phyloP scores from a whole-genome alignment of 2,888 invertebrate genomes.

The Coenonympha arcania region DNA sequence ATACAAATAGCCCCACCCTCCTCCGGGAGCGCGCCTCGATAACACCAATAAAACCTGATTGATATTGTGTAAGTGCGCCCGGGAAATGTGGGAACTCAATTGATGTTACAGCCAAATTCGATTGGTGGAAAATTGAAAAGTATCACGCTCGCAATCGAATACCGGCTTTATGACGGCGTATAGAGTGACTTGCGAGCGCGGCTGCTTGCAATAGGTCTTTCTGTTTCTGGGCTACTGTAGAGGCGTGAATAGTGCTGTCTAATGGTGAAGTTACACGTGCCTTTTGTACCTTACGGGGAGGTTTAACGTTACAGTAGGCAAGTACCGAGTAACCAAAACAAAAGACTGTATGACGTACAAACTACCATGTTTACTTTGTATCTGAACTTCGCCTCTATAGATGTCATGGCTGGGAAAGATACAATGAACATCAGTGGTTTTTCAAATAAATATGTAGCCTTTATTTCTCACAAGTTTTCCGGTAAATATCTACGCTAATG shows the following conservation, averaged over 20 bases:
- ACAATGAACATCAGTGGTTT: no score
- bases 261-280: conserved; percentile 49
- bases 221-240: conserved; percentile 41
- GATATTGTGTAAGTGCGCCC: conserved; percentile 74
- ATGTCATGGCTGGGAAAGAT: no score
- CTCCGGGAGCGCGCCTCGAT: conserved; percentile 53
- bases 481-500: no score
- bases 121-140: conserved; percentile 74
- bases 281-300: conserved; percentile 23
- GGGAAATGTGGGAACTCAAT: conserved; percentile 75
- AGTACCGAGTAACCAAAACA: background rate
- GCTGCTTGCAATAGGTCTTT: conserved; percentile 36
- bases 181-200: conserved; percentile 38
- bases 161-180: conserved; percentile 35
- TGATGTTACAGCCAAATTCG: conserved; percentile 73
- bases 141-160: conserved; percentile 39
- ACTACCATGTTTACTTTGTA: background rate
- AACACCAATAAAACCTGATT: conserved; percentile 75
- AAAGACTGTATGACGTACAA: background rate
- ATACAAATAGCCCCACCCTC: conserved; percentile 67
- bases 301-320: background rate
- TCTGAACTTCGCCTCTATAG: no score
- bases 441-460: no score
- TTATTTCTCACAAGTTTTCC: no score
- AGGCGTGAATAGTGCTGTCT: conserved; percentile 68